Evolutionary conservation across 2,797 vertebrate species (phyloP), one percentile per base, ranked within the genome.

Genomic region (Sebastes elongatus): DNA sequence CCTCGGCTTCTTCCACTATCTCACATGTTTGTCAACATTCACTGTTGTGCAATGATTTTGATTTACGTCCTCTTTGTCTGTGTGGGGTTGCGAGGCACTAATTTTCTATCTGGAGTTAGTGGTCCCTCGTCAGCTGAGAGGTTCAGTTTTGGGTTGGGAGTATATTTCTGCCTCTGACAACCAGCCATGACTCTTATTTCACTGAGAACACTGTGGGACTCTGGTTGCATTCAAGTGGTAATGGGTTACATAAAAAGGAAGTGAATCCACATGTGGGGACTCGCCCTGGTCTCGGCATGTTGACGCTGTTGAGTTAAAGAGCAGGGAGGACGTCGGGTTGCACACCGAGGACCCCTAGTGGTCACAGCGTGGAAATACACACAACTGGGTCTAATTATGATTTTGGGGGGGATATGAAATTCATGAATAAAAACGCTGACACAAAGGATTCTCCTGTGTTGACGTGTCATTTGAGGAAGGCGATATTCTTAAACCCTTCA

Each of bases 181-280:
- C 30, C 80, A 68, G 80, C 86, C 86, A 33, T 73, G 83, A 86
- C 86, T 92, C 86, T 82, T 78, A 60, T 91, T 92, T 89, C 84
- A 82, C 88, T 90, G 88, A 42, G 67, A 90, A 86, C 88, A 73
- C 74, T 92, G 91, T 76, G 80, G 84, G 87, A 91, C 91, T 93
- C 90, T 91, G 91, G 93, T 88, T 88, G 83, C 84, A 83, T 92
- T 95, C 88, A 93, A 93, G 92, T 93, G 94, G 91, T 93, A 86
- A 94, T 88, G 88, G 90, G 89, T 92, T 91, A 91, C 93, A 93
- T 93, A 94, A 96, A 95, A 88, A 93, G 91, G 92, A 95, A 94
- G 86, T 91, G 92, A 86, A 88, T 90, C 84, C 91, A 92, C 92
- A 94, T 94, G 93, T 90, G 86, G 84, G 86, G 91, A 93, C 93